Percentiles rank a stretch among this genome's conserved stretches.
These are phyloP conservation scores for Fistularia commersonii DNA, from an alignment of 2,797 vertebrate genomes.

Conservation along the genomic window DNA sequence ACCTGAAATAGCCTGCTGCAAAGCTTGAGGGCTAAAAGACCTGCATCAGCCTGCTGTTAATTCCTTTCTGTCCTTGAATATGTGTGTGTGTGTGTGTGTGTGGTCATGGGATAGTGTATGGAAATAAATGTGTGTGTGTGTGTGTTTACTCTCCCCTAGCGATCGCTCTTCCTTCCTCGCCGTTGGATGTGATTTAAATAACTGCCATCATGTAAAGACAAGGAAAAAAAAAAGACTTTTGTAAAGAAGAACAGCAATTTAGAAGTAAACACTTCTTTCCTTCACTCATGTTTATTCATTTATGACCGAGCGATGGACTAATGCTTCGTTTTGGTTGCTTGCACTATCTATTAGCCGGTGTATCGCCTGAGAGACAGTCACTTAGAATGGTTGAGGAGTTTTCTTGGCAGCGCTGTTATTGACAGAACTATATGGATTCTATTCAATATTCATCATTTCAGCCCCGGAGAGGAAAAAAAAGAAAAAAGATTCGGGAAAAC, in stretches of 20 bases:
- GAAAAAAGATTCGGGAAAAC: slow-evolving; percentile 1
- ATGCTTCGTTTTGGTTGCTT: slow-evolving; percentile 60
- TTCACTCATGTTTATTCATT: slow-evolving; percentile 66
- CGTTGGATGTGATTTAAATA: slow-evolving; percentile 53
- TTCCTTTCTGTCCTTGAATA: slow-evolving; percentile 57
- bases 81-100: slow-evolving; percentile 27
- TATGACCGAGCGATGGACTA: slow-evolving; percentile 39
- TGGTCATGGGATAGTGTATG: slow-evolving; percentile 36
- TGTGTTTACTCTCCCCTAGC: slow-evolving; percentile 37
- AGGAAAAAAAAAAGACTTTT: slow-evolving; percentile 53
- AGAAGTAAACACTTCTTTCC: slow-evolving; percentile 59
- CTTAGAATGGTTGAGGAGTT: slow-evolving; percentile 42
- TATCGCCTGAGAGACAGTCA: slow-evolving; percentile 55
- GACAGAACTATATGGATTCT: slow-evolving; percentile 59
- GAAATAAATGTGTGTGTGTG: slow-evolving; percentile 35
- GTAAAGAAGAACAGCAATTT: slow-evolving; percentile 56
- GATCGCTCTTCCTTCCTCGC: slow-evolving; percentile 4
- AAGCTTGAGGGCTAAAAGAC: slow-evolving; percentile 55
- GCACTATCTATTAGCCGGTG: slow-evolving; percentile 67
- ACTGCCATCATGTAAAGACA: slow-evolving; percentile 57
- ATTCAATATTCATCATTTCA: slow-evolving; percentile 55
- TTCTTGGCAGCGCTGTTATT: slow-evolving; percentile 54
- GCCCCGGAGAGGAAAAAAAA: slow-evolving; percentile 3
- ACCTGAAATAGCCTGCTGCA: slow-evolving; percentile 68
- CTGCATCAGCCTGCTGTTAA: slow-evolving; percentile 58